Base-by-base conservation (phyloP, 2,113 vertebrate genomes). In the Callocephalon fimbriatum region DNA sequence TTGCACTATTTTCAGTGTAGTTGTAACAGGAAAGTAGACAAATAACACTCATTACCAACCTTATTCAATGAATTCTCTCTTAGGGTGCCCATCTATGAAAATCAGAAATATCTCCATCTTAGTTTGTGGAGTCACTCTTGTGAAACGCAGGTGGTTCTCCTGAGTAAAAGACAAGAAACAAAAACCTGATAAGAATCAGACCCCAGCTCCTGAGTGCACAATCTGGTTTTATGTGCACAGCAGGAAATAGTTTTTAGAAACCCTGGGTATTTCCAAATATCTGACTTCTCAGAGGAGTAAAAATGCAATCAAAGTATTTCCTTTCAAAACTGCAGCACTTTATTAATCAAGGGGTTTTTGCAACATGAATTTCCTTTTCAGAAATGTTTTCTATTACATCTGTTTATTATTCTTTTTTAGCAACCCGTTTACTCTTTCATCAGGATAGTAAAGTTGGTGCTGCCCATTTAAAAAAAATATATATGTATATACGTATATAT, bases 241-340 rank as follows among this genome's bases (percentile, higher is more conserved):
- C 88, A 95, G 95, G 92, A 96, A 96, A 90, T 95, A 95, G 93
- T 97, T 92, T 79, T 92, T 70, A 35, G 88, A 96, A 97, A 94
- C 92, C 65, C 66, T 80, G 96, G 91, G 80, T 96, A 94, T 98
- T 98, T 98, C 96, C 95, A 95, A 97, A 97, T 95, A 95, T 97
- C 94, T 97, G 94, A 95, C 91, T 96, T 91, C 83, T 97, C 95
- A 95, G 90, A 96, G 97, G 96, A 88, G 81, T 90, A 87, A 96
- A 98, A 98, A 97, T 17, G 91, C 95, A 97, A 90, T 91, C 96
- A 94, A 93, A 97, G 95, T 95, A 95, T 98, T 98, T 98, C 96
- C 93, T 98, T 98, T 98, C 96, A 94, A 81, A 97, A 95, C 92
- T 95, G 70, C 95, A 92, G 95, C 93, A 88, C 38, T 97, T 98